Evolutionary conservation across 92 coral and sea anemone genomes (phyloP), one percentile per base, ranked within the genome.

Genomic region (Meandrina meandrites): DNA sequence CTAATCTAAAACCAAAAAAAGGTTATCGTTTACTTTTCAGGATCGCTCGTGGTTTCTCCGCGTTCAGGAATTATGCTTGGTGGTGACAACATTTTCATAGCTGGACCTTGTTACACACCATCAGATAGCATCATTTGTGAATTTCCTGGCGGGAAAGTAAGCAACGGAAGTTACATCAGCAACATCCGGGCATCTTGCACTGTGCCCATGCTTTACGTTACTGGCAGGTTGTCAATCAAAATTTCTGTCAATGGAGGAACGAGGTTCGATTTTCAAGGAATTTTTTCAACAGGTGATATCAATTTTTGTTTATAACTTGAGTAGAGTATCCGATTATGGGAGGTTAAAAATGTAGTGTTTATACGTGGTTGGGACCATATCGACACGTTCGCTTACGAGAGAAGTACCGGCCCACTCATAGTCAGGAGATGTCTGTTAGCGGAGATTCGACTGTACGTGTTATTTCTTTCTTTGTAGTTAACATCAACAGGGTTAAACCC

Each of bases 81-180:
- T 18, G 98, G 98, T 37, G 83, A 79, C 0, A 84, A 87, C 67
- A 79, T 95, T 51, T 79, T 87, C 45, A 54, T 95, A 14, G 78
- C 94, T 17, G 98, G 98, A 22, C 98, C 98, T 15, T 95, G 98
- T 79, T 91, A 79, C 86, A 45, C 83, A 10, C 78, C 86, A 42
- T 70, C 74, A 3, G 87, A 94, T 51, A 50, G 78, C 51, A 91
- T 94, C 34, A 45, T 92, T 5, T 92, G 94, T 79, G 83, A 89
- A 54, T 94, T 94, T 79, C 88, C 87, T 75, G 81, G 84, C 84
- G 78, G 88, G 16, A 11, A 70, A 22, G 35, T 37, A 11, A 83
- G 80, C 48, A 32, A 60, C 17, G 95, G 98, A 37, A 84, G 84
- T 7, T 84, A 82, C 76, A 40, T 40, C 45, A 40, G 45, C 6